Conservation (phyloP, 2,797 vertebrate genomes). For the Parauchenoglanis punctatus region DNA sequence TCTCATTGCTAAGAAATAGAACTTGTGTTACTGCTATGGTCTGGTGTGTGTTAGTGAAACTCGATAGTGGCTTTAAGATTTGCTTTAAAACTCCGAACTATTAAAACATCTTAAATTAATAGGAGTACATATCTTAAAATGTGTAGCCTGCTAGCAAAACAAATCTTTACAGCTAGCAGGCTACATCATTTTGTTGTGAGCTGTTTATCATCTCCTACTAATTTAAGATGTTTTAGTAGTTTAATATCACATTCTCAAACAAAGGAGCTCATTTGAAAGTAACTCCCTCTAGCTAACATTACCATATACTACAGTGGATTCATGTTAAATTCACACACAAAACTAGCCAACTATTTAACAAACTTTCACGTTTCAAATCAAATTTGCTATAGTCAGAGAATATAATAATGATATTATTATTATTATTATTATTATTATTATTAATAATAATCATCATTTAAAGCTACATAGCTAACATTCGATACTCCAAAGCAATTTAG, state of each 20-base stretch:
- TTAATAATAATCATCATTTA: neutral
- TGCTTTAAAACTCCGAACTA: neutral
- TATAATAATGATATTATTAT: neutral
- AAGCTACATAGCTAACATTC: neutral
- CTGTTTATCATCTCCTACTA: neutral
- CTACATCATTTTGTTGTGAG: neutral
- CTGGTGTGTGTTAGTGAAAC: too few relatives aligned
- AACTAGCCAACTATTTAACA: neutral
- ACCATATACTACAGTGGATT: too few relatives aligned
- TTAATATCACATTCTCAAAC: neutral
- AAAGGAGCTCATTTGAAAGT: too few relatives aligned
- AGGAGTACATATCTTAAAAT: neutral
- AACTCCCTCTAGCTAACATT: too few relatives aligned
- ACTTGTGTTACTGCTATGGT: neutral
- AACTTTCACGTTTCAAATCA: too few relatives aligned
- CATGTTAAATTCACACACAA: neutral
- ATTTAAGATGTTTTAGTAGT: neutral
- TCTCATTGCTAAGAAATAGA: neutral
- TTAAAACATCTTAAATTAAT: neutral
- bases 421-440: too few relatives aligned
- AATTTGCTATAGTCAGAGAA: neutral
- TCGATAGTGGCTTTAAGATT: too few relatives aligned
- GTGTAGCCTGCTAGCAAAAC: neutral
- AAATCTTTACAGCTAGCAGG: neutral
- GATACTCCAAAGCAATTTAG: neutral